Conservation (phyloP, 2,797 vertebrate species). For the Otolemur crassicaudatus region DNA sequence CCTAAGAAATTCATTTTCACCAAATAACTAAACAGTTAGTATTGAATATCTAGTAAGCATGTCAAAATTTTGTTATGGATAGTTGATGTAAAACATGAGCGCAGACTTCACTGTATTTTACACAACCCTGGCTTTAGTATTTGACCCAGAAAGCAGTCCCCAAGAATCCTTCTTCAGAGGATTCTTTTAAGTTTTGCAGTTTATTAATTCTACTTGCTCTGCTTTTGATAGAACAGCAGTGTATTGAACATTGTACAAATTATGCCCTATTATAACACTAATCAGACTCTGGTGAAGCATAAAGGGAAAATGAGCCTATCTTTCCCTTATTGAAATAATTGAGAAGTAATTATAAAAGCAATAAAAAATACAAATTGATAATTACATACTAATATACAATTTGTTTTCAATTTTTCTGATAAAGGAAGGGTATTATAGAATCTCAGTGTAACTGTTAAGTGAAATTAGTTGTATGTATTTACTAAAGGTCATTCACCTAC, state of each 20-base stretch:
- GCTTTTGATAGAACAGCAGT: not conserved
- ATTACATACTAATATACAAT: not conserved
- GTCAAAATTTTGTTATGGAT: constrained; percentile 16
- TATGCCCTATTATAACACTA: constrained; percentile 12
- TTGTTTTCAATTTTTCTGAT: constrained; percentile 20
- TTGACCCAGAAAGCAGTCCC: constrained; percentile 13
- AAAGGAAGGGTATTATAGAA: not conserved
- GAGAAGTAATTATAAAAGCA: not conserved
- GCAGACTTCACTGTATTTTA: not conserved
- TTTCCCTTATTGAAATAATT: constrained; percentile 13
- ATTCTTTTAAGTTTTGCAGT: not conserved
- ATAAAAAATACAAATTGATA: not conserved
- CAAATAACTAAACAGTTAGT: not conserved
- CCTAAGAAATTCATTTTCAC: constrained; percentile 15
- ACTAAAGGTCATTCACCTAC: not conserved
- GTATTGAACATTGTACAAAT: constrained; percentile 7
- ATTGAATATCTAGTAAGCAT: not conserved
- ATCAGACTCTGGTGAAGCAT: not conserved
- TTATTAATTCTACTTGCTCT: constrained; percentile 27
- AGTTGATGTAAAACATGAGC: not conserved
- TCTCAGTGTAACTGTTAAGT: not conserved
- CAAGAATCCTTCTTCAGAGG: not conserved
- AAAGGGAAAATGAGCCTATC: not conserved
- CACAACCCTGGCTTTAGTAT: not conserved
- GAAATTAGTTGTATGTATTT: constrained; percentile 25